These are phyloP conservation scores for Marasmarcha lunaedactyla DNA, from an alignment of 2,888 invertebrate genomes.

Conservation along the genomic window DNA sequence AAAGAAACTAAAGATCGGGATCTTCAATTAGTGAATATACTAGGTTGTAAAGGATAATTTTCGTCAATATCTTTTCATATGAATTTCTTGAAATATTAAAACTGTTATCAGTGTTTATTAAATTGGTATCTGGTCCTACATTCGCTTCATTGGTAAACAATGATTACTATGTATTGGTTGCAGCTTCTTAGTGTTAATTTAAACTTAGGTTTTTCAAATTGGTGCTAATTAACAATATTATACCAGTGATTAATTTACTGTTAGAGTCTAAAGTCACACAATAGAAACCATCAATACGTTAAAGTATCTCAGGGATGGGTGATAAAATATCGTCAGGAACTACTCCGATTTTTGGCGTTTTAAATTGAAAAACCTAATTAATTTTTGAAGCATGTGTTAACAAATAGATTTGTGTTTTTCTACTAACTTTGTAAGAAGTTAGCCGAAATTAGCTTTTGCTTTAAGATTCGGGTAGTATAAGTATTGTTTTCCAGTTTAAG, in stretches of 20 bases:
- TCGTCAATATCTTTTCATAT: neutral
- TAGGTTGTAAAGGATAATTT: neutral
- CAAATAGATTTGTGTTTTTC: neutral
- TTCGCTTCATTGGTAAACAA: neutral
- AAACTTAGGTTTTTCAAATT: conserved; percentile 10
- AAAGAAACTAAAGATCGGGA: conserved; percentile 16
- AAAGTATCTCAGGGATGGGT: neutral
- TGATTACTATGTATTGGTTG: neutral
- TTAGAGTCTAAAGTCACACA: neutral
- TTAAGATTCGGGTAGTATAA: too few relatives aligned
- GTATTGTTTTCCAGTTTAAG: neutral
- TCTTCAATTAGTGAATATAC: neutral
- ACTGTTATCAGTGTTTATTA: too few relatives aligned
- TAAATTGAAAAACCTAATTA: neutral
- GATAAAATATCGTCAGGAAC: neutral
- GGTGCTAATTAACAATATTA: conserved; percentile 3
- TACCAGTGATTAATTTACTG: neutral
- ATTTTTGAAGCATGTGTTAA: neutral
- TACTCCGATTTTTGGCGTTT: neutral
- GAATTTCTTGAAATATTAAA: too few relatives aligned
- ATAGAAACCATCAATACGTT: neutral
- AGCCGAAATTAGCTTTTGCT: too few relatives aligned
- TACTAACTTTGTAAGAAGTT: too few relatives aligned
- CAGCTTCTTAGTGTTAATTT: neutral
- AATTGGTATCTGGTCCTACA: too few relatives aligned